Conservation (phyloP, 2,113 vertebrate genomes). For the Falco punctatus region DNA sequence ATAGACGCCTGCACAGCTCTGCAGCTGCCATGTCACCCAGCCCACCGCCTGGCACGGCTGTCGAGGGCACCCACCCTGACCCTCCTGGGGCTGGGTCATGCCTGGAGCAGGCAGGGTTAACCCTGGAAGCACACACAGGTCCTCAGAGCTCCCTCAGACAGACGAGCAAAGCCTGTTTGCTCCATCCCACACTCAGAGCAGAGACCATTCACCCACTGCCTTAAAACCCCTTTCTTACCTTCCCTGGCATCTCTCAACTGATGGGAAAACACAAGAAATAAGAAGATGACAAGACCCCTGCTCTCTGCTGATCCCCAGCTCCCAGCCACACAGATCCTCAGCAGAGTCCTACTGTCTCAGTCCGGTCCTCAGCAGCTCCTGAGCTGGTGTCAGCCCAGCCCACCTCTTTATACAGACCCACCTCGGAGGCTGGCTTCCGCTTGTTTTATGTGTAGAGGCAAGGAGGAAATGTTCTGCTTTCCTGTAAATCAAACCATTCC, state of each 20-base stretch:
- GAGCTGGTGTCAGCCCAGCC: rapidly evolving
- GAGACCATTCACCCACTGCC: neutral
- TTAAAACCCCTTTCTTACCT: neutral
- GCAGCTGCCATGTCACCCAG: rapidly evolving
- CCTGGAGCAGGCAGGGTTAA: neutral
- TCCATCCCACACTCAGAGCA: neutral
- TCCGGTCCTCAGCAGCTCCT: neutral
- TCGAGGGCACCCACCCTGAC: neutral
- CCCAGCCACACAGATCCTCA: too few relatives aligned
- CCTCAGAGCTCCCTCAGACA: neutral
- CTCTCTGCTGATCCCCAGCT: neutral
- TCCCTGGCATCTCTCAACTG: neutral
- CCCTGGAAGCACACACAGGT: too few relatives aligned
- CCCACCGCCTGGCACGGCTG: neutral
- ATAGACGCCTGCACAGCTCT: neutral
- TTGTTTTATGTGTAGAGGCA: too few relatives aligned
- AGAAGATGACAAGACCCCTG: neutral
- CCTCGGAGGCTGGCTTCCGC: rapidly evolving
- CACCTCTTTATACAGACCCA: rapidly evolving
- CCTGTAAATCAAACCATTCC: rapidly evolving
- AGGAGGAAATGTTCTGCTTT: rapidly evolving
- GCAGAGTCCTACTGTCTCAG: neutral
- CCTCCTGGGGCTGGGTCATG: neutral
- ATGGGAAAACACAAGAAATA: neutral
- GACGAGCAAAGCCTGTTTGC: neutral